A percentile compares a stretch with the other conserved stretches of the same genome.
Conservation (phyloP, 2,888 invertebrate genomes). For the Asteroscopus sphinx region DNA sequence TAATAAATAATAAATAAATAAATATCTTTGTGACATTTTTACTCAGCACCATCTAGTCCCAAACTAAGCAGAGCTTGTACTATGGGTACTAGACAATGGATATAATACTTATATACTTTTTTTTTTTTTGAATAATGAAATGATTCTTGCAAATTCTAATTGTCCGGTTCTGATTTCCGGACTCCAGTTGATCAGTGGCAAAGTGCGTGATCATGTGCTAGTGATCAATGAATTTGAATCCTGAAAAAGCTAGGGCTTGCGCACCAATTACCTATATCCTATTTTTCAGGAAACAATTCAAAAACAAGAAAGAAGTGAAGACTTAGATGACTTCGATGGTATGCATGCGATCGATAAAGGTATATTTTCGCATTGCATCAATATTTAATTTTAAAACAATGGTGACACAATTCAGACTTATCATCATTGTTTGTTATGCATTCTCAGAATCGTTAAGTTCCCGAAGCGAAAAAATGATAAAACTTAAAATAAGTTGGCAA, state of each 20-base stretch:
- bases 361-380: slow-evolving; percentile 1
- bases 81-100: too few species aligned
- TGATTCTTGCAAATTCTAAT: too few species aligned
- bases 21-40: too few species aligned
- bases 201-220: too few species aligned
- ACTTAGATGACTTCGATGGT: slow-evolving; percentile 57
- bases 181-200: neutral
- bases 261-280: neutral
- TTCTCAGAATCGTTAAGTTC: slow-evolving; percentile 68
- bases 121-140: too few species aligned
- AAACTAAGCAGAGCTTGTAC: too few species aligned
- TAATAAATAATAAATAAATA: too few species aligned
- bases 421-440: neutral
- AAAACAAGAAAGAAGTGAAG: slow-evolving; percentile 64
- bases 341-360: slow-evolving; percentile 21
- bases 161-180: too few species aligned
- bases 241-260: neutral
- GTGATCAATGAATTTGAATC: neutral
- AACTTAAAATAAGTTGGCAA: slow-evolving; percentile 73
- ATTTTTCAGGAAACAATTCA: slow-evolving; percentile 71
- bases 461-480: slow-evolving; percentile 61
- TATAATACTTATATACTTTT: too few species aligned
- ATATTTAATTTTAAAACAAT: too few species aligned
- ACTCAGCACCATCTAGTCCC: too few species aligned
- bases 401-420: too few species aligned